Base-by-base conservation (phyloP, 2,797 vertebrate genomes). In the Setipinna tenuifilis region DNA sequence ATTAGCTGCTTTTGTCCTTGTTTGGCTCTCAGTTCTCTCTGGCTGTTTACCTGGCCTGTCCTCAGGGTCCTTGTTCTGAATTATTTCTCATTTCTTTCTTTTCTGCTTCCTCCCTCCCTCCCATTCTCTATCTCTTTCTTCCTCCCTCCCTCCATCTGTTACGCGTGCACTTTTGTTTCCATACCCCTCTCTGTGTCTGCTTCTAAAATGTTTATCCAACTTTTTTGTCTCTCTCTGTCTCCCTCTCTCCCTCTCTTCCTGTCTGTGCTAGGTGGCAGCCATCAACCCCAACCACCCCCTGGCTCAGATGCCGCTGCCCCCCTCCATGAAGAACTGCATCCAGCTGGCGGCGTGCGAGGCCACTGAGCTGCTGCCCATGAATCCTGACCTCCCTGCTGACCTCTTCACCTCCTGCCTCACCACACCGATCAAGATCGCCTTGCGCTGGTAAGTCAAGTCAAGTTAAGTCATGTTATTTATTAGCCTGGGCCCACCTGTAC, bases 301-400 rank as follows among this genome's bases (percentile, higher is more conserved):
- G 0, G 98, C 98, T 21, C 98, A 99, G 93, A 97, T 99, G 98
- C 98, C 98, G 0, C 90, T 99, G 89, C 98, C 98, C 0, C 98
- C 98, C 0, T 99, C 98, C 0, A 99, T 99, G 98, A 99, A 98
- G 94, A 99, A 99, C 94, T 99, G 98, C 94, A 99, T 99, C 90
- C 98, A 99, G 95, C 94, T 99, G 93, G 98, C 98, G 0, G 98
- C 98, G 14, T 99, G 98, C 0, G 98, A 99, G 90, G 97, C 98
- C 92, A 96, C 90, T 0, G 98, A 99, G 92, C 94, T 99, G 88
- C 95, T 99, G 48, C 98, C 98, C 88, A 99, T 99, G 98, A 98
- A 99, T 94, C 98, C 98, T 0, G 98, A 99, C 91, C 97, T 99
- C 87, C 98, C 98, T 0, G 98, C 98, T 0, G 98, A 99, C 94